These are phyloP conservation scores for Camponotus floridanus DNA, from an alignment of 1,140 invertebrate genomes.

Conservation along the genomic window DNA sequence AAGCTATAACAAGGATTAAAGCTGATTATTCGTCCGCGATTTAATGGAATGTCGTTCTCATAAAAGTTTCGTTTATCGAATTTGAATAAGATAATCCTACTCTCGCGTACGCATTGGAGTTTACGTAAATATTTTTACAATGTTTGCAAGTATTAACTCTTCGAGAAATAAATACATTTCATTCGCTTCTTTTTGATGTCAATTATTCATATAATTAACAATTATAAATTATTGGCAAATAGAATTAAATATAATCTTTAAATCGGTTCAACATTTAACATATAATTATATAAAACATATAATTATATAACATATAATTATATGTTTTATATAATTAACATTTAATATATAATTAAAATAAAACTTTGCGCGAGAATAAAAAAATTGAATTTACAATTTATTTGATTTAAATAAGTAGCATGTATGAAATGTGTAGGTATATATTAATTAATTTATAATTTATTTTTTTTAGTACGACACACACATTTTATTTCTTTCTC, in stretches of 20 bases:
- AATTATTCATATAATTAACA: not conserved
- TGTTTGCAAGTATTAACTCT: not conserved
- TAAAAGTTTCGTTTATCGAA: constrained; percentile 14
- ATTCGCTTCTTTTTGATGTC: not conserved
- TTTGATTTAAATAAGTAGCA: not conserved
- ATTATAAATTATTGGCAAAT: not conserved
- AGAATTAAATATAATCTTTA: not conserved
- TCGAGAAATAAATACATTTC: not conserved
- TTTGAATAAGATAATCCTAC: not conserved
- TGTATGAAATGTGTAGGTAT: no score
- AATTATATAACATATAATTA: not conserved
- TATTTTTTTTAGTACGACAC: no score
- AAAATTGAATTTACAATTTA: not conserved
- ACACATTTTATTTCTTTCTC: no score
- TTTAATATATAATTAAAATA: not conserved
- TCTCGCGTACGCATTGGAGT: not conserved
- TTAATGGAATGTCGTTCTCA: not conserved
- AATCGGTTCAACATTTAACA: not conserved
- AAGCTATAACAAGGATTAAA: not conserved
- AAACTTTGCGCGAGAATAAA: not conserved
- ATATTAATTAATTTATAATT: no score
- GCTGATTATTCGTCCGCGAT: not conserved
- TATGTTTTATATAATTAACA: no score
- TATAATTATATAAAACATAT: not conserved
- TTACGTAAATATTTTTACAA: constrained; percentile 6